Evolutionary conservation across 2,797 vertebrate genomes (phyloP), one percentile per base, ranked within the genome.

Genomic region (Rhynchotus rufescens): DNA sequence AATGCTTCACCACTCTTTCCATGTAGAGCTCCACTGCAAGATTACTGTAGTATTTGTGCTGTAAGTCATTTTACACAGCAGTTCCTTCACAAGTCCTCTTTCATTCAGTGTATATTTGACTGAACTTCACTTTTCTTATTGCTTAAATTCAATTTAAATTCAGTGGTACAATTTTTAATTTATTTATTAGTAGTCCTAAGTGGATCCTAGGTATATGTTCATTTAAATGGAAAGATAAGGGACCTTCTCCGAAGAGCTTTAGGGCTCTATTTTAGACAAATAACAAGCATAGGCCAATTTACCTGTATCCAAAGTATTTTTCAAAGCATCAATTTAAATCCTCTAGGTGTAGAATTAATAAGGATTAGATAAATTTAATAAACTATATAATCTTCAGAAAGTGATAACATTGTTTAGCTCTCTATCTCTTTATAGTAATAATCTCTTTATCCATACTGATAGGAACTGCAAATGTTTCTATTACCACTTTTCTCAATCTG

Each of bases 301-400:
- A 66, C 86, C 66, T 60, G 26, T 44, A 78, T 82, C 38, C 47
- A 66, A 88, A 90, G 47, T 69, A 36, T 90, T 38, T 90, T 95
- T 89, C 88, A 93, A 93, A 96, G 88, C 34, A 87, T 73, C 66
- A 94, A 67, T 69, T 84, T 88, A 92, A 93, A 94, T 93, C 76
- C 92, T 73, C 64, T 90, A 94, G 88, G 81, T 93, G 76, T 69
- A 44, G 91, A 94, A 96, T 95, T 96, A 96, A 94, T 83, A 92
- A 85, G 84, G 90, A 94, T 94, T 94, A 93, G 76, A 95, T 92
- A 93, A 90, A 94, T 85, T 87, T 90, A 96, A 95, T 93, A 93
- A 96, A 92, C 78, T 86, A 75, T 86, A 80, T 90, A 93, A 92
- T 96, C 88, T 92, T 90, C 79, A 86, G 66, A 84, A 93, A 87